Base-by-base conservation (phyloP, 1,140 invertebrate species). In the Venustaconcha ellipsiformis region DNA sequence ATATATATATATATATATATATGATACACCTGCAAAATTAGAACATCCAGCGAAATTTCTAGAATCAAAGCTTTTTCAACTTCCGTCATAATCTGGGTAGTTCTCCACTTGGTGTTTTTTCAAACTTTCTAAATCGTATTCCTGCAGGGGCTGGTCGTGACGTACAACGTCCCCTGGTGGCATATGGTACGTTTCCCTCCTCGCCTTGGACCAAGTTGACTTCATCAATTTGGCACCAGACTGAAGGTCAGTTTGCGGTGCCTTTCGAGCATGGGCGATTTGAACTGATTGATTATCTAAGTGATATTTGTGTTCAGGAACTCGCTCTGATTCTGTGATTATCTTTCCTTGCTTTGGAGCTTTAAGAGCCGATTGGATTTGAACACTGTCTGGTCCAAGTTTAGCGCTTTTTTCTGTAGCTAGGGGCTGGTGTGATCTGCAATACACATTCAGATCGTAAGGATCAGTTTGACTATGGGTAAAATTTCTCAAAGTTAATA, bases 311-410 rank as follows among this genome's bases (percentile, higher is more conserved):
- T 76, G 59, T 15, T 66, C 67, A 23, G 71, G 67, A 48, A 26
- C 58, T 48, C 69, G 55, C 56, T 70, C 69, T 5, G 74, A 69
- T 60, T 74, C 75, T 2, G 60, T 48, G 15, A 12, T 67, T n/a
- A 74, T 57, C n/a, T 37, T 64, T 2, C 67, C 74, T 12, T 72
- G 70, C 70, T 83, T 83, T 23, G 81, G 81, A 6, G 72, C 79
- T 56, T 72, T 73, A 67, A 83, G 57, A 3, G 79, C 79, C 67
- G 79, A 76, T 76, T 83, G 79, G 20, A 83, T 83, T 67, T 78
- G 66, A 63, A 83, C 73, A 55, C 74, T 75, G 12, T 79, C 69
- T 14, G 80, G 15, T 55, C 80, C 81, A 14, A 79, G 26, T 67
- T 78, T 72, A 4, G 59, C 57, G 20, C 79, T 67, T 26, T 79